These are phyloP conservation scores for Styela clava DNA, from an alignment of 23 tunicate genomes.

Conservation along the genomic window DNA sequence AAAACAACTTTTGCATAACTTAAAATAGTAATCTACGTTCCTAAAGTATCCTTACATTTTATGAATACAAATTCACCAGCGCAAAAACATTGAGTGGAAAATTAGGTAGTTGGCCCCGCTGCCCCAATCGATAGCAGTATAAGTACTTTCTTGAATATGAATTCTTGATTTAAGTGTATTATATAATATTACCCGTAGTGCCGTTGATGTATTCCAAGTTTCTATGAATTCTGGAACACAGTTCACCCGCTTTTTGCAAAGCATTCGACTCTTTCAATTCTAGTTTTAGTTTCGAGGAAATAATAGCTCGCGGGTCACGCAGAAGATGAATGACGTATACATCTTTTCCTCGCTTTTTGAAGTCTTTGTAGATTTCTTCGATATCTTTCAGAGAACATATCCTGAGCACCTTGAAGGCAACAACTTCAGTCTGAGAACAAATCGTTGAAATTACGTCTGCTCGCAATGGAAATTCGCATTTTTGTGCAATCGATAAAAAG, in stretches of 20 bases:
- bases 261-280: neutral
- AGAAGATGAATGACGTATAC: slow-evolving; percentile 58
- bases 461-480: slow-evolving; percentile 15
- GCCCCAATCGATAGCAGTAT: no score
- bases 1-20: no score
- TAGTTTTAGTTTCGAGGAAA: slow-evolving; percentile 31
- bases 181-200: neutral
- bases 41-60: no score
- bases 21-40: no score
- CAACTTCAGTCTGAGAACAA: slow-evolving; percentile 27
- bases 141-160: no score
- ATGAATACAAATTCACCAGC: no score
- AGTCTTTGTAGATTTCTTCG: slow-evolving; percentile 11
- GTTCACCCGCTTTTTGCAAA: neutral
- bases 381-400: slow-evolving; percentile 46
- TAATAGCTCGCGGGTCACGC: slow-evolving; percentile 82
- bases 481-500: neutral
- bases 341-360: neutral
- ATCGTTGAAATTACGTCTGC: slow-evolving; percentile 24
- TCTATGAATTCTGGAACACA: slow-evolving; percentile 2
- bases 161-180: no score
- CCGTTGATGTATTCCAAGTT: slow-evolving; percentile 9
- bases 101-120: no score
- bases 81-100: no score
- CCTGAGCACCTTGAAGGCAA: slow-evolving; percentile 59